Evolutionary conservation across 2,113 vertebrate species (phyloP), one percentile per base, ranked within the genome.

Genomic region (Blennius ocellaris): DNA sequence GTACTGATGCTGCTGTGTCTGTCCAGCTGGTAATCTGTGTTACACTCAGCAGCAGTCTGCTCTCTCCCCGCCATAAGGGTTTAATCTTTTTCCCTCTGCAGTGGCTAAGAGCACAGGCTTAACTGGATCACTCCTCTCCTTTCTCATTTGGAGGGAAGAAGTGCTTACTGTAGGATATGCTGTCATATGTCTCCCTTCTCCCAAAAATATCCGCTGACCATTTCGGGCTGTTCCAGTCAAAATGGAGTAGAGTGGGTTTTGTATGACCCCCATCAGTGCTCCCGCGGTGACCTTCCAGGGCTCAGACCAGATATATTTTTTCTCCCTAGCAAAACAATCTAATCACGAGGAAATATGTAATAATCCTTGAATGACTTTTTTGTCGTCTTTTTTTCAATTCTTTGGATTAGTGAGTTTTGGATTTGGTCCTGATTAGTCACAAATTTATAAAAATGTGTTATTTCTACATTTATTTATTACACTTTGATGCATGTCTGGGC

Each of bases 101-200:
- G 83, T 62, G 67, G 78, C 81, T 83, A 83, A 91, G 85, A 89
- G 85, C 88, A 66, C 66, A 50, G 65, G 82, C 86, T 91, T 85
- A 91, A 80, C 80, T 15, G 57, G 81, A 89, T 90, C 87, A 77
- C 70, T 86, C 76, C 71, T 65, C 81, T 84, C 62, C 84, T 84
- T 80, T 84, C 78, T 86, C 75, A 67, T 87, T 90, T 81, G 65
- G 83, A 76, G 85, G 76, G 58, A 71, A 82, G 81, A 70, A 78
- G 74, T 67, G 83, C 57, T 87, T 74, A 67, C 71, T 76, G 71
- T 62, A 81, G 81, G 73, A 82, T 69, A 51, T 69, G 60, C 73
- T 77, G 81, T 82, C 73, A 71, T 76, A 71, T 67, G 66, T 63
- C 56, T 66, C 51, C 61, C 57, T 56, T 62, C 56, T 43, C 69